These are phyloP conservation scores for Thera obeliscata DNA, from an alignment of 2,888 invertebrate genomes.

Conservation along the genomic window DNA sequence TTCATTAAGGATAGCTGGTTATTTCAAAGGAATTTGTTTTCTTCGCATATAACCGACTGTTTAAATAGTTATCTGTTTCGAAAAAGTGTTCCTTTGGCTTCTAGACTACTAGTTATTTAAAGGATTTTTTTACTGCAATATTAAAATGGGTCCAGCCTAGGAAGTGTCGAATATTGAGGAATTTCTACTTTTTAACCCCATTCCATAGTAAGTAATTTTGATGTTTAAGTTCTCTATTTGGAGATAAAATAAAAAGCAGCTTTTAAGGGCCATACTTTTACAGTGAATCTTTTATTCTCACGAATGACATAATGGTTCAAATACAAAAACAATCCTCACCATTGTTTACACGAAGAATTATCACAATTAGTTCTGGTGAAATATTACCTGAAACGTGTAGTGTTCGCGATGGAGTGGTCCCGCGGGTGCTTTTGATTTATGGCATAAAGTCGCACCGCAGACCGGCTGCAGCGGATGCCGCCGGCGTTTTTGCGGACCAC, in stretches of 20 bases:
- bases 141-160: no score
- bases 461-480: slow-evolving; percentile 60
- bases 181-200: no score
- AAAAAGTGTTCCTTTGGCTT: no score
- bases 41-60: no score
- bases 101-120: no score
- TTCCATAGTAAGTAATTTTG: neutral
- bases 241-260: slow-evolving; percentile 1
- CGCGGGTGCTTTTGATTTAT: slow-evolving; percentile 80
- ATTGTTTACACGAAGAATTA: slow-evolving; percentile 29
- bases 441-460: slow-evolving; percentile 69
- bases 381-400: slow-evolving; percentile 40
- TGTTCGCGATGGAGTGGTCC: slow-evolving; percentile 56
- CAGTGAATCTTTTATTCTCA: neutral
- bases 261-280: neutral
- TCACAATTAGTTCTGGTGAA: slow-evolving; percentile 38
- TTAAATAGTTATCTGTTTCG: no score
- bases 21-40: no score
- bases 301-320: neutral
- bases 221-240: neutral
- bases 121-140: no score
- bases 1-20: no score
- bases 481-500: slow-evolving; percentile 71
- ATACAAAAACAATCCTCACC: slow-evolving; percentile 9
- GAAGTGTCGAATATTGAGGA: no score